Conservation (phyloP, 1,140 invertebrate genomes). For the Arion vulgaris region DNA sequence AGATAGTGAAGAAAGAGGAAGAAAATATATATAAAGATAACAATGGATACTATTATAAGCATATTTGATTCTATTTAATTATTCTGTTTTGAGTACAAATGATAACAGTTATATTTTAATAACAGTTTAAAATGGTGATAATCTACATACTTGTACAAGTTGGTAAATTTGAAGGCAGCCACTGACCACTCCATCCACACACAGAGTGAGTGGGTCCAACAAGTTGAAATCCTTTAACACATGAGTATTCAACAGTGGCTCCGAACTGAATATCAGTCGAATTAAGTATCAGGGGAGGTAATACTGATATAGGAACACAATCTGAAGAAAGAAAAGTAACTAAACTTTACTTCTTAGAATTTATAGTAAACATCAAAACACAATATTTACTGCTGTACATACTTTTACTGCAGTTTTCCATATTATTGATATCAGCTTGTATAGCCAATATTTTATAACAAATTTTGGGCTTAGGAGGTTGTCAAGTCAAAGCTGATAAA, state of each 20-base stretch:
- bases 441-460: too few relatives aligned
- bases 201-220: neutral
- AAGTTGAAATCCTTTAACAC: neutral
- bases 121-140: neutral
- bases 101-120: too few relatives aligned
- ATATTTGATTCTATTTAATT: too few relatives aligned
- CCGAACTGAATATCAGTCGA: constrained; percentile 13
- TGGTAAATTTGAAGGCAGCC: constrained; percentile 7
- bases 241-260: neutral
- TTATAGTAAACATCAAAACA: neutral
- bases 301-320: neutral
- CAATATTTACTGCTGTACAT: too few relatives aligned
- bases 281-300: neutral
- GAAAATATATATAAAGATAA: too few relatives aligned
- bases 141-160: constrained; percentile 18
- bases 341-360: neutral
- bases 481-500: too few relatives aligned
- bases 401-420: too few relatives aligned
- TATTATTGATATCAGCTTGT: too few relatives aligned
- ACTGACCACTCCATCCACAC: constrained; percentile 9
- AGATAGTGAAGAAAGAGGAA: too few relatives aligned
- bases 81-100: too few relatives aligned
- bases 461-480: too few relatives aligned
- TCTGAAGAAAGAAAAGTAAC: neutral
- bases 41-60: too few relatives aligned